phyloP scores from a whole-genome alignment of 1,140 invertebrate genomes.

The Spodoptera litura region DNA sequence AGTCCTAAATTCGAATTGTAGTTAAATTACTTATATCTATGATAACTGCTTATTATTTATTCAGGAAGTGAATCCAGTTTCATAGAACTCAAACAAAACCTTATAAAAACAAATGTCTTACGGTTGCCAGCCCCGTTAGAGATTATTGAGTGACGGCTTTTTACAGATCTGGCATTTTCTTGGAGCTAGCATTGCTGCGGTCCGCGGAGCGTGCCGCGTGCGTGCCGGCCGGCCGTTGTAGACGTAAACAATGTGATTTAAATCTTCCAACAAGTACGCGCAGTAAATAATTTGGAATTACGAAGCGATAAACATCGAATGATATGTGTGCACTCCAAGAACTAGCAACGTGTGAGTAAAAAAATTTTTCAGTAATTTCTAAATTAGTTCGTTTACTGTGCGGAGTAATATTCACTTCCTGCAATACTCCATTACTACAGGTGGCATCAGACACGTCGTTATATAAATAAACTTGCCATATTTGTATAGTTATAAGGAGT shows the following conservation, averaged over 20 bases:
- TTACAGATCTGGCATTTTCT: constrained; percentile 11
- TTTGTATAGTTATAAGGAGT: constrained; percentile 31
- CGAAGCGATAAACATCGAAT: neutral
- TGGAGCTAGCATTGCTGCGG: neutral
- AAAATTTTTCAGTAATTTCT: neutral
- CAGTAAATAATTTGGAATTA: constrained; percentile 16
- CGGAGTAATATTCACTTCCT: no score
- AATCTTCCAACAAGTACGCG: neutral
- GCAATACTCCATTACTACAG: neutral
- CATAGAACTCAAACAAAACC: neutral
- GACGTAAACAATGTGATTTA: constrained; percentile 19
- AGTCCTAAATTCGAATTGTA: no score
- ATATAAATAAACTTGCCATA: constrained; percentile 22
- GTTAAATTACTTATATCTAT: no score
- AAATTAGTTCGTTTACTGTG: no score
- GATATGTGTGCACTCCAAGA: neutral
- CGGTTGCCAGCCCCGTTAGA: neutral
- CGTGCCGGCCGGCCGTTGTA: neutral
- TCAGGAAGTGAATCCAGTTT: no score
- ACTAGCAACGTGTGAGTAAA: neutral
- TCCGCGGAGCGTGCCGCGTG: neutral
- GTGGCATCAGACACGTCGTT: neutral
- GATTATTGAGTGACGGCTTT: constrained; percentile 19
- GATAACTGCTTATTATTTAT: no score
- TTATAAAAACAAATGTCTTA: neutral